Evolutionary conservation across 2,797 vertebrate species (phyloP).

Genomic region (Sebastes paucispinis): DNA sequence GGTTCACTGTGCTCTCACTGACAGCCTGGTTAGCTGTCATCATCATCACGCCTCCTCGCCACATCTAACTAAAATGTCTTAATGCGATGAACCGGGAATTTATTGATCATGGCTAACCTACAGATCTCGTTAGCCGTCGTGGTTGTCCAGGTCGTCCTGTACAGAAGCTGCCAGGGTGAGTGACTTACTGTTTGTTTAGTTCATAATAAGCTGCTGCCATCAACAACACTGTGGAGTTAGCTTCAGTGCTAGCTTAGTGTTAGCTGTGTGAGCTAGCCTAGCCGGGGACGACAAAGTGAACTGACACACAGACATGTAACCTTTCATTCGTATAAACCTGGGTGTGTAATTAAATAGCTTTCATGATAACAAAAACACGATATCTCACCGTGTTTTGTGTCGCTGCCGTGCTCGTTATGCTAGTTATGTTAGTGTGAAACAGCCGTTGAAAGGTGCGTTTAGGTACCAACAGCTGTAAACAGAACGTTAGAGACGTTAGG

Average conservation of each 20-base stretch:
- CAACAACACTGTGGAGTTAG: constrained; percentile 39
- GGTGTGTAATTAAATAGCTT: not conserved
- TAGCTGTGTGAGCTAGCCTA: constrained; percentile 23
- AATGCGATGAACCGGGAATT: constrained; percentile 73
- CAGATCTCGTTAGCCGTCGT: constrained; percentile 55
- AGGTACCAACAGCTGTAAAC: constrained; percentile 16
- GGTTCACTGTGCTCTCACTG: constrained; percentile 1
- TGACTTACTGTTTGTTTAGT: constrained; percentile 29
- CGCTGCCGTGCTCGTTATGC: not conserved
- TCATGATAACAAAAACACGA: not conserved
- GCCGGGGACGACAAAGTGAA: not conserved
- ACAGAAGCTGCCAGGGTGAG: constrained; percentile 72
- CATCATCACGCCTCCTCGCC: constrained; percentile 29
- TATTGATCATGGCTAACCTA: constrained; percentile 76
- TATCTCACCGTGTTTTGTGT: not conserved
- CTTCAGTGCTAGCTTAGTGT: constrained; percentile 54
- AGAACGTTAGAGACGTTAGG: not conserved
- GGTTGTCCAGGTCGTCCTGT: constrained; percentile 56
- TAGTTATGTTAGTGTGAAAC: not conserved
- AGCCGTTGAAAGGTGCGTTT: not conserved
- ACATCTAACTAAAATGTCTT: constrained; percentile 33
- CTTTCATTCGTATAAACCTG: not conserved
- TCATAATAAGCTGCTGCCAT: constrained; percentile 22
- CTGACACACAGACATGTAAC: not conserved
- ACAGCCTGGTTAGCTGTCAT: constrained; percentile 52